Base-by-base conservation (phyloP, 2,888 invertebrate genomes). In the Hartigia nigra region DNA sequence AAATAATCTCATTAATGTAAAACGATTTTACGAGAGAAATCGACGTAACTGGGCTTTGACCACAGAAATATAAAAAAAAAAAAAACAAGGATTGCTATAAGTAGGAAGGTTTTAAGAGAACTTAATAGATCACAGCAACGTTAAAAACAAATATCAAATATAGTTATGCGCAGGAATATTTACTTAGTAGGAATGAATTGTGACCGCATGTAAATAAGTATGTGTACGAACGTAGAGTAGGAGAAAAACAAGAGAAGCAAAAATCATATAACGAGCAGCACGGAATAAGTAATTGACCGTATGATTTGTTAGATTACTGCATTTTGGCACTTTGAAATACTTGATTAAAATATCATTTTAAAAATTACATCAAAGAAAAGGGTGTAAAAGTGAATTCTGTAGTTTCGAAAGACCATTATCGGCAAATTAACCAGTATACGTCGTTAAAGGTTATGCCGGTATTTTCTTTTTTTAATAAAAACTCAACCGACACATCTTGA, bases 1-100 rank as follows among this genome's bases (percentile, higher is more conserved):
- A 80, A 82, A 82, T 84, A 86, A 86, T 86, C 86, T 87, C 85
- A 85, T 81, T 83, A 79, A 79, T 82, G 76, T 82, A 82, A 79
- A 82, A 82, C 78, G 72, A 31, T 34, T 72, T 72, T 72, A 31
- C 11, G n/a, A 3, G 14, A 72, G 34, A 72, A 31, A 72, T 4
- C 69, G 9, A 23, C 5, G 3, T 9, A 12, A 72, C 72, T 32
- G 12, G 2, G 12, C 69, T 76, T 74, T 5, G 23, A 79, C 79
- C 75, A 1, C 32, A 78, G 12, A 69, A 75, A 32, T 70, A 70
- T 77, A 14, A 23, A 72, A 76, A n/a, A 76, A 75, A 78, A 34
- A 31, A 76, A n/a, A 31, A 75, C 32, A 32, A 69, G 77, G 78
- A 77, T 80, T 77, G 69, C 77, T 80, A 69, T 72, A 39, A 31